phyloP scores from a whole-genome alignment of 2,113 vertebrate species.

The Maccullochella peelii region DNA sequence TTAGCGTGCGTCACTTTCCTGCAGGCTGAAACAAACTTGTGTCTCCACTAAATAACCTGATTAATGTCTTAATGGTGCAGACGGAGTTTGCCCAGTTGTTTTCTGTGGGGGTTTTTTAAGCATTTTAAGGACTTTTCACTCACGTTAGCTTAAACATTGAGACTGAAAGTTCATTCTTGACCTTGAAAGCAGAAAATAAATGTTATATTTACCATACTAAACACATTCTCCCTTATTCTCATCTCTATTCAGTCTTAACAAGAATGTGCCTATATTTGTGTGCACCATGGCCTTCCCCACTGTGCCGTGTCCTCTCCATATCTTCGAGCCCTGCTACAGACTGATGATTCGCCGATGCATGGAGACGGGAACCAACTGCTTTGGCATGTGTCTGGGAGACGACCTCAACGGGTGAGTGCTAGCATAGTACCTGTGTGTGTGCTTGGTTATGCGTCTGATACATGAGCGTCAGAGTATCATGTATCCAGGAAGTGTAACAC shows the following conservation, averaged over 20 bases:
- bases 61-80: background rate
- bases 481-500: background rate
- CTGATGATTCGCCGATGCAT: constrained; percentile 94
- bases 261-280: constrained; percentile 96
- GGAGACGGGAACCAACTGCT: constrained; percentile 93
- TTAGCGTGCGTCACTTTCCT: background rate
- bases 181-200: background rate
- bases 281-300: constrained; percentile 96
- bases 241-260: constrained; percentile 86
- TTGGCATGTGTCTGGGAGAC: constrained; percentile 94
- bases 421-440: background rate
- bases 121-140: background rate
- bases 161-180: background rate
- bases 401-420: constrained; percentile 86
- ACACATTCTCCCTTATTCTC: background rate
- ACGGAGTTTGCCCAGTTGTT: background rate
- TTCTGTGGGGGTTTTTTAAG: background rate
- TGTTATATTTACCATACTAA: background rate
- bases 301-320: constrained; percentile 92
- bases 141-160: background rate
- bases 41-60: background rate
- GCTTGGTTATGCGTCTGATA: background rate
- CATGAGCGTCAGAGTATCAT: accelerated
- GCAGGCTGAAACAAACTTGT: background rate
- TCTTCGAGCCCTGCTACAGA: constrained; percentile 93